Evolutionary conservation across 64 coral and sea anemone species (phyloP).

Genomic region (Dendrophyllia cribrosa): DNA sequence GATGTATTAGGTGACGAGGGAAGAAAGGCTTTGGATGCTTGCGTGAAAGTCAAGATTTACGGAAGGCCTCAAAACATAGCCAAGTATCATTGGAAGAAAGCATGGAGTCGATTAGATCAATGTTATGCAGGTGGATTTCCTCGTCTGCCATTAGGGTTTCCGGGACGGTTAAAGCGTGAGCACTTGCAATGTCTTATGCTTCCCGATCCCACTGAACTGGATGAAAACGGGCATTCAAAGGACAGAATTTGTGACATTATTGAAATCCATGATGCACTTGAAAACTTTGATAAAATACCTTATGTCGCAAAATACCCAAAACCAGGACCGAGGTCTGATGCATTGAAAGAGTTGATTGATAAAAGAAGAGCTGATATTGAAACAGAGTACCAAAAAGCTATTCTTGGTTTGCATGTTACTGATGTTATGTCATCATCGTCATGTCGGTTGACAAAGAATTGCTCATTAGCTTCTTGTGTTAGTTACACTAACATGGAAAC

Average conservation of each 20-base stretch:
- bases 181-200: background rate
- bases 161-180: no score
- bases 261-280: background rate
- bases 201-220: background rate
- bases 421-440: no score
- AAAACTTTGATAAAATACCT: background rate
- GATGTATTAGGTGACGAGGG: conserved; percentile 17
- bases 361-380: background rate
- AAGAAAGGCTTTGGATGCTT: background rate
- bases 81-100: background rate
- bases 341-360: background rate
- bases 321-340: background rate
- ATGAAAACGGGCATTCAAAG: background rate
- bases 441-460: no score
- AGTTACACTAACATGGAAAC: no score
- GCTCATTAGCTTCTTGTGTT: no score
- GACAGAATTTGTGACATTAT: background rate
- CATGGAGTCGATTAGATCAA: fast-evolving
- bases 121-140: background rate
- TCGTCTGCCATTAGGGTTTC: no score
- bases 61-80: background rate
- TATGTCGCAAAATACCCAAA: conserved; percentile 7
- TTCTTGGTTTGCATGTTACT: no score
- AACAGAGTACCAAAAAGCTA: background rate
- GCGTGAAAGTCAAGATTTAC: background rate